Evolutionary conservation across 2,888 invertebrate genomes (phyloP).

Genomic region (Cantharis rufa): DNA sequence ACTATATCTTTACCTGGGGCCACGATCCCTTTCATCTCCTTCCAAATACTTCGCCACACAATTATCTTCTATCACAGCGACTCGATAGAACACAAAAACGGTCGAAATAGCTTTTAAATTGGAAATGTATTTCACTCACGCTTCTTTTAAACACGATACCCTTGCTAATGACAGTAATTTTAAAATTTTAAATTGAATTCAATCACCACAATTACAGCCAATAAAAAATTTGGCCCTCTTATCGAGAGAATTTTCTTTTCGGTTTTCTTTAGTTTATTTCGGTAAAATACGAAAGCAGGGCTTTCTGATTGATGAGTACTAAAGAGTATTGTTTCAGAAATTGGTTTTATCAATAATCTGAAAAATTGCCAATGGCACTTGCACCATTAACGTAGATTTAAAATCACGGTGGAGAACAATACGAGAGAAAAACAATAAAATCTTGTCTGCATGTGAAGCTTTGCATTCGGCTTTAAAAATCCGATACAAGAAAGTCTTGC

Average conservation of each 20-base stretch:
- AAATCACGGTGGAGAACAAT: not conserved
- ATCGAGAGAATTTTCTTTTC: not conserved
- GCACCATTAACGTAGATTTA: not conserved
- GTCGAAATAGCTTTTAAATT: constrained; percentile 6
- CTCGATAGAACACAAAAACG: constrained; percentile 16
- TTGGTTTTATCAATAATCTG: not conserved
- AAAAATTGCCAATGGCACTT: not conserved
- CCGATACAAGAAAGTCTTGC: not conserved
- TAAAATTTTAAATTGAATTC: not conserved
- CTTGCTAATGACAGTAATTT: not conserved
- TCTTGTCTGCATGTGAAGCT: not conserved
- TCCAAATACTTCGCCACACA: constrained; percentile 12
- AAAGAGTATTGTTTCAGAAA: not conserved
- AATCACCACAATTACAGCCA: not conserved
- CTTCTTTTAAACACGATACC: not conserved
- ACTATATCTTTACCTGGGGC: constrained; percentile 17
- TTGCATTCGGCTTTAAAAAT: not conserved
- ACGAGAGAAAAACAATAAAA: not conserved
- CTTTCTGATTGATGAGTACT: not conserved
- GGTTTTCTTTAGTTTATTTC: not conserved
- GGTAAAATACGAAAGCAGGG: not conserved
- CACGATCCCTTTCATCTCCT: constrained; percentile 11
- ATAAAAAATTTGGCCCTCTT: not conserved
- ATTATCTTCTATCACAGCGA: constrained; percentile 6
- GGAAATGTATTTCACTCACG: constrained; percentile 1